Base-by-base conservation (phyloP, 2,888 invertebrate genomes). In the Cephus nigrinus region DNA sequence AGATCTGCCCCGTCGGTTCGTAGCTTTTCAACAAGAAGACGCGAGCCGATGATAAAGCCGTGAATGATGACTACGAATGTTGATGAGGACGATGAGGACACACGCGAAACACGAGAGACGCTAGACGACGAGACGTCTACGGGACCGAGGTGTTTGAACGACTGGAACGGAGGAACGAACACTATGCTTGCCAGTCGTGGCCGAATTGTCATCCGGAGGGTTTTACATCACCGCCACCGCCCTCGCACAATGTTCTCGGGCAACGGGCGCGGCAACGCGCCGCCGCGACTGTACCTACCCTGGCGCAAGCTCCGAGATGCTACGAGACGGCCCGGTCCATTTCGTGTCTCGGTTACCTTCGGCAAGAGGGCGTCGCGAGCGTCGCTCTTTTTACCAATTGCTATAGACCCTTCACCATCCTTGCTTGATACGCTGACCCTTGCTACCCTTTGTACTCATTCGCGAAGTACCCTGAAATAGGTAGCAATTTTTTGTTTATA, bases 191-290 rank as follows among this genome's bases (percentile, higher is more conserved):
- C 33, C 32, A 31, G 31, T 33, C 71, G 71, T 23, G 71, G 33
- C 33, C 71, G 71, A 31, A 71, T 33, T 33, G 33, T 33, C 71
- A 33, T 32, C 71, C 71, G 55, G 55, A 55, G 55, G 23, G 55
- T 55, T 55, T 55, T 55, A 55, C 55, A 55, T 55, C 55, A 55
- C 55, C 71, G 71, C 31, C 71, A 71, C 71, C 71, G 71, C 71
- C 71, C 71, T 71, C 71, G 71, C 71, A 33, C 71, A 71, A 71
- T 33, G 71, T 71, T 71, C 71, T 71, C 71, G 23, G 5, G 31
- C 55, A 55, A 55, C 75, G 30, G 79, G 32, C 78, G 76, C 83
- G 84, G 84, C 79, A 74, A 81, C 84, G 84, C 80, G 80, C 79
- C 81, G 81, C 74, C 81, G 81, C 80, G 75, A 34, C 30, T 55